These are phyloP conservation scores for Diprion similis DNA, from an alignment of 1,140 invertebrate species.

Conservation along the genomic window DNA sequence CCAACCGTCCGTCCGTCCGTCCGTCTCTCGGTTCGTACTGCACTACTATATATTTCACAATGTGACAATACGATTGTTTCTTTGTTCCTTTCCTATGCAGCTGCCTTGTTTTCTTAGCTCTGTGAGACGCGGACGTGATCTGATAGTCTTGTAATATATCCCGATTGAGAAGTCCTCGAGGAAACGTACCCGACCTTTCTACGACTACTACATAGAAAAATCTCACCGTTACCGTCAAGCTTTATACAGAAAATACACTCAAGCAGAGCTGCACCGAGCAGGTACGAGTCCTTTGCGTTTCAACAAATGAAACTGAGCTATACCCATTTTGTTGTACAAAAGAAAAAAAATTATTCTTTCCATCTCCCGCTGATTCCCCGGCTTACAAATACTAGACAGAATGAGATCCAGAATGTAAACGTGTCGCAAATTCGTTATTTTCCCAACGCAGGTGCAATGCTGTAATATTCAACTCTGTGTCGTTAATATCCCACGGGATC, in stretches of 20 bases:
- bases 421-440: background rate
- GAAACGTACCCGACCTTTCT: background rate
- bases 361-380: no score
- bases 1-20: constrained; percentile 20
- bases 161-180: background rate
- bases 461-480: no score
- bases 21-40: background rate
- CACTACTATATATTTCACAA: background rate
- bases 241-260: background rate
- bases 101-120: constrained; percentile 5
- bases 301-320: background rate
- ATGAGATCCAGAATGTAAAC: background rate
- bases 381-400: no score
- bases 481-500: no score
- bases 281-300: background rate
- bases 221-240: background rate
- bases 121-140: background rate
- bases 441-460: background rate
- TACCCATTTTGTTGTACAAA: no score
- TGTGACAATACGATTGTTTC: constrained; percentile 1
- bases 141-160: constrained; percentile 5
- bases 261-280: background rate
- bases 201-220: background rate
- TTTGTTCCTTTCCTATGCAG: background rate
- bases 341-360: no score